phyloP scores from a whole-genome alignment of 2,888 invertebrate genomes.

The Harpalus rubripes region DNA sequence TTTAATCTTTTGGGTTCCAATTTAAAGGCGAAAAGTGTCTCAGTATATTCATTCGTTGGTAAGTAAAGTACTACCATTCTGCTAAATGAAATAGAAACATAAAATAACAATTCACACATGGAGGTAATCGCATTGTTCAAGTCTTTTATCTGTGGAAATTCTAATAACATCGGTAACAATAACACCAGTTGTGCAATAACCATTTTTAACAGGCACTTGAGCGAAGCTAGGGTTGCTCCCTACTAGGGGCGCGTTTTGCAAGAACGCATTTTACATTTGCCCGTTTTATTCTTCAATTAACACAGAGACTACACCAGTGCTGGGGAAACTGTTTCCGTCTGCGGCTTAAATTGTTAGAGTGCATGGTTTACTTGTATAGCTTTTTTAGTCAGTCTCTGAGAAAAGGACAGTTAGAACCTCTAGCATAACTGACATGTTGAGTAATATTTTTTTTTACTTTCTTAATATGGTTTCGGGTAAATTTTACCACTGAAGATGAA shows the following conservation, averaged over 20 bases:
- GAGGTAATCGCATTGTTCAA: conserved; percentile 36
- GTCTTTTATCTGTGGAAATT: conserved; percentile 46
- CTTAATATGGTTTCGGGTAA: too few species aligned
- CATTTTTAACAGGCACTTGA: conserved; percentile 62
- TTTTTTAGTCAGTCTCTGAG: too few species aligned
- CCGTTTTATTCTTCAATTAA: conserved; percentile 63
- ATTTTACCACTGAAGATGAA: too few species aligned
- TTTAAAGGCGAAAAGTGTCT: neutral
- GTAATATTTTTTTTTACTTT: too few species aligned
- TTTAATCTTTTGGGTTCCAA: neutral
- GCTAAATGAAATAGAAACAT: conserved; percentile 43
- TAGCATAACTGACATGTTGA: too few species aligned
- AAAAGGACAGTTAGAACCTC: too few species aligned
- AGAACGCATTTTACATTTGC: conserved; percentile 54
- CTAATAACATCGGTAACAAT: conserved; percentile 59
- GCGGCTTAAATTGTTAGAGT: too few species aligned
- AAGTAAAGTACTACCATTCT: neutral
- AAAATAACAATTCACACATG: conserved; percentile 29
- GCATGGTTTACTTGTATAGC: too few species aligned
- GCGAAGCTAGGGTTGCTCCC: conserved; percentile 38
- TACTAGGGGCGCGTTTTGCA: conserved; percentile 40
- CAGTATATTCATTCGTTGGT: too few species aligned
- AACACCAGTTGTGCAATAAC: conserved; percentile 55
- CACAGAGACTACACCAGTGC: conserved; percentile 2
- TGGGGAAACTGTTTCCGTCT: neutral